Evolutionary conservation across 2,797 vertebrate genomes (phyloP), one percentile per base, ranked within the genome.

Genomic region (Sylvilagus floridanus): DNA sequence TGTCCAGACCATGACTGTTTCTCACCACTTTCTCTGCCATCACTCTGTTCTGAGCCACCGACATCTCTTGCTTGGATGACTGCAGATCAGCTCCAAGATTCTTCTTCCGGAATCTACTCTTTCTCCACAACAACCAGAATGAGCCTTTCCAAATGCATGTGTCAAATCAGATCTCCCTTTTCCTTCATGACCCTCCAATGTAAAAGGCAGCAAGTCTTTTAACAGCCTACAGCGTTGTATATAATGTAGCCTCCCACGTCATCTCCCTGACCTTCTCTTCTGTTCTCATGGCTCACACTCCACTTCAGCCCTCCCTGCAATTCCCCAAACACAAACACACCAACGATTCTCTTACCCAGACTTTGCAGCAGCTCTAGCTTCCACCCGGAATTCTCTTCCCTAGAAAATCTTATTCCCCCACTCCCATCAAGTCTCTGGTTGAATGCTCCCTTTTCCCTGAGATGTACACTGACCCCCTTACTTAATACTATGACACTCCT

Each of bases 401-500:
- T 22, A 1, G 11, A 10, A n/a, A 52, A 21, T 47, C 60, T 32
- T 77, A 42, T 22, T 35, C 65, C 14, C 28, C 69, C 42, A 26
- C 52, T 30, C 66, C n/a, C 50, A 69, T 69, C 28, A 68, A 85
- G 75, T 52, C 63, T 78, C 86, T 32, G n/a, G 11, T 73, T 42
- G 87, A 79, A 86, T 47, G 24, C 26, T 66, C 60, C 42, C 63
- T 91, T 90, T 75, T 60, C 50, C 69, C 69, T n/a, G 79, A 69
- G 3, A 32, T 30, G 63, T 54, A 75, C 37, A 11, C 60, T 26
- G 26, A 69, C 63, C 7, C 14, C 57, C 69, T 81, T 63, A 47
- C 32, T 35, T 69, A 87, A 81, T 54, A 35, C 32, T 26, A 52
- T 35, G 28, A 4, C n/a, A 42, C 28, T 19, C 54, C 42, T 47